Evolutionary conservation across 2,797 vertebrate species (phyloP), one percentile per base, ranked within the genome.

Genomic region (Onychomys arenicola): DNA sequence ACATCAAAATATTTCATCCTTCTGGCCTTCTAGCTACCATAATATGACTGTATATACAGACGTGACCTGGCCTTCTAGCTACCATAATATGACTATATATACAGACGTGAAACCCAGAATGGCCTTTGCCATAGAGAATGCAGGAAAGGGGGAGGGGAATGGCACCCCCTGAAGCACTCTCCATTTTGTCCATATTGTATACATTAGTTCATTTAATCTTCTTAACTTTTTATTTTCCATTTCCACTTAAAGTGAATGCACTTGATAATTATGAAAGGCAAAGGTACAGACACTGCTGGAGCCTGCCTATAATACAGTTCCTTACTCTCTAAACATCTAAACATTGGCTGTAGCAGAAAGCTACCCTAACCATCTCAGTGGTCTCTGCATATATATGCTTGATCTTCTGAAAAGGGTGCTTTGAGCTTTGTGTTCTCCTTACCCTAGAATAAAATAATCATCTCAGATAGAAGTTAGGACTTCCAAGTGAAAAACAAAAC

Each of bases 21-120:
- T 5, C 0, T 37, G 0, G 5, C 6, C 17, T 67, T 80, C 57
- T 25, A 34, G 5, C 23, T 43, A 59, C 14, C n/a, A 23, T 27
- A 75, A 21, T 34, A 65, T 29, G 19, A 4, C 9, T 57, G 0
- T 21, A 7, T 37, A 5, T 29, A 16, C 37, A 14, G 27, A 13
- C 83, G 6, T 40, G 9, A 12, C n/a, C 0, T 37, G 0, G 5
- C 6, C 17, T 67, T 80, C 57, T 25, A 34, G 5, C 23, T 43
- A 59, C 14, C n/a, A 23, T 27, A 75, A 21, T 34, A 65, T 29
- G 19, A 4, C 9, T 57, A 0, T 21, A 7, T 37, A 5, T 29
- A 16, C 37, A 14, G 27, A 13, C 83, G 6, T 40, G 9, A 12
- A 71, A 57, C 4, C 11, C 32, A 86, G 21, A 82, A 3, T 65